Evolutionary conservation across 2,113 vertebrate genomes (phyloP).

Genomic region (Glaucidium brasilianum): DNA sequence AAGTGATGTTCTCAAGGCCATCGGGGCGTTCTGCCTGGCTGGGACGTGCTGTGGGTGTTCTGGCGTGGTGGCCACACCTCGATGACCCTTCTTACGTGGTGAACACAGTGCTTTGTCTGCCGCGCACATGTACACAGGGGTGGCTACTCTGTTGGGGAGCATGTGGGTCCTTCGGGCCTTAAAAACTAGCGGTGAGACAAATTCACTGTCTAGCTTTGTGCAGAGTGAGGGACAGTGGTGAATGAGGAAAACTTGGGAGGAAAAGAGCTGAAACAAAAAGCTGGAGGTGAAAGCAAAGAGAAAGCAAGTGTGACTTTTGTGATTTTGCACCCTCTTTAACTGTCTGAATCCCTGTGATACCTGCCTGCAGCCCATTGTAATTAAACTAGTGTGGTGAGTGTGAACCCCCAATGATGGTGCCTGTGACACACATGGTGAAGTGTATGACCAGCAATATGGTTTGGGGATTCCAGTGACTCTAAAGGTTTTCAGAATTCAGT

Average conservation of each 20-base stretch:
- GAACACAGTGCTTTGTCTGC: background rate
- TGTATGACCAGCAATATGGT: background rate
- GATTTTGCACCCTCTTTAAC: background rate
- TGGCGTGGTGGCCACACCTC: too few species aligned
- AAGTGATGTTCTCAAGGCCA: background rate
- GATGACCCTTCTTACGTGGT: rapidly evolving
- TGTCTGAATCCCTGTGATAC: background rate
- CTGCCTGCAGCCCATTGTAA: background rate
- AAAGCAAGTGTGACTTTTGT: background rate
- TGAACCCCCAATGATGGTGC: background rate
- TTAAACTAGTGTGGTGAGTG: background rate
- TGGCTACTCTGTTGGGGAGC: background rate
- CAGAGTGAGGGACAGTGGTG: background rate
- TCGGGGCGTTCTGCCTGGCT: background rate
- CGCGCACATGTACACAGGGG: background rate
- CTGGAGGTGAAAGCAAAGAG: background rate
- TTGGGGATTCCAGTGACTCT: background rate
- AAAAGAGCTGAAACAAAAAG: background rate
- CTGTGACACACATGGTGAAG: background rate
- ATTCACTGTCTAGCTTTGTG: background rate
- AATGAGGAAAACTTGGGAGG: background rate
- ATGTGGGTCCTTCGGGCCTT: background rate
- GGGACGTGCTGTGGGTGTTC: background rate
- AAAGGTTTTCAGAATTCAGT: background rate
- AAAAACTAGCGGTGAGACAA: background rate